Base-by-base conservation (phyloP, 64 coral and sea anemone genomes). In the Montipora capricornis region DNA sequence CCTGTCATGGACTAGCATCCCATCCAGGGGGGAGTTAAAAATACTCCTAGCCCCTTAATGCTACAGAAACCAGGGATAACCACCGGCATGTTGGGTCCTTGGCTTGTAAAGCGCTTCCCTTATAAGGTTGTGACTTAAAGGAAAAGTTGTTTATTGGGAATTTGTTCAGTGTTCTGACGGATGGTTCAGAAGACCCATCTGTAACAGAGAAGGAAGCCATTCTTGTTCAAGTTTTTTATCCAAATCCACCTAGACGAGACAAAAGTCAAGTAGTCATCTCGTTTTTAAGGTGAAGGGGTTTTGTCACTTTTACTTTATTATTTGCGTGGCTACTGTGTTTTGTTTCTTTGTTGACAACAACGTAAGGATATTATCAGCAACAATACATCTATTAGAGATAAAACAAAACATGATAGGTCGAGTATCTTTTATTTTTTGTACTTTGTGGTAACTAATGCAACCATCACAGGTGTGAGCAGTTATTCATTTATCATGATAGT, bases 121-220 rank as follows among this genome's bases (percentile, higher is more conserved):
- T 26, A 26, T 26, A 0, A 1, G 26, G 26, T 1, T 1, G 26
- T 84, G 81, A 66, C 51, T 88, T 96, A 66, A 48, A 81, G 81
- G 78, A 96, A 71, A 48, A 96, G 95, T 90, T 96, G 77, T 22
- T 1, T 26, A 26, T 1, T 26, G 26, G 26, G 26, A 26, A 86
- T 74, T 96, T 96, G 82, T 92, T 92, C 49, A 96, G 95, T 89
- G 95, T 93, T 14, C 73, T 96, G 61, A 83, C 73, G 68, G 90
- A 96, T 84, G 86, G 90, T 19, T 96, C 90, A 14, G 71, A 81
- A 50, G 94, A 96, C 92, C 86, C 90, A 69, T 96, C 0, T 13
- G 76, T 88, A 84, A 52, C 87, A 5, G 95, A 90, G 90, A 96
- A 93, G 24, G 87, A 84, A 89, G 90, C 90, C 76, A 49, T 96